Base-by-base conservation (phyloP, 2,888 invertebrate genomes). In the Hermaeophaga mercurialis region DNA sequence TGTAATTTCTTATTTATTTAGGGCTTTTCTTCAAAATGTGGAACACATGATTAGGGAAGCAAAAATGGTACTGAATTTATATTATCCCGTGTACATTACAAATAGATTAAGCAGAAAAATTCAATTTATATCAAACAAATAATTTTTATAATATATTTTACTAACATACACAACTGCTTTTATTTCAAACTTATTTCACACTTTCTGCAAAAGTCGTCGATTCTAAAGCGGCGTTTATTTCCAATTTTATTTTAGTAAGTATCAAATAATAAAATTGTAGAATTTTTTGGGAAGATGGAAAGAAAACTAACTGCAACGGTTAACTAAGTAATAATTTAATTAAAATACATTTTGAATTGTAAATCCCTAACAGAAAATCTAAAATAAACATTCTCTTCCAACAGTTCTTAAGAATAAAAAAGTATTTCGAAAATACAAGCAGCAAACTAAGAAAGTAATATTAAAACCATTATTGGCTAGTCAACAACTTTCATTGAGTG, bases 121-220 rank as follows among this genome's bases (percentile, higher is more conserved):
- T 61, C 69, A 71, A 58, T 71, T 71, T 70, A 71, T 72, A 61
- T 70, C 70, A 56, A 68, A 68, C 50, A 70, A 71, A 65, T 71
- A 64, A 69, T 61, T 66, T 64, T 64, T 63, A 61, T 61, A 56
- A 59, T 63, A 61, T 58, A 63, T 56, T 61, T 63, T 63, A 61
- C 61, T 61, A 63, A 59, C 56, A 44, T 26, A 46, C 24, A 36
- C 18, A 41, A 28, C 17, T 26, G n/a, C n/a, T n/a, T n/a, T n/a
- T n/a, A n/a, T n/a, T n/a, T n/a, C n/a, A n/a, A n/a, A n/a, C n/a
- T n/a, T n/a, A n/a, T n/a, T n/a, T n/a, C n/a, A n/a, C n/a, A n/a
- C n/a, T n/a, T n/a, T n/a, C n/a, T n/a, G n/a, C n/a, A n/a, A n/a
- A n/a, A n/a, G n/a, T n/a, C n/a, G n/a, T n/a, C n/a, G n/a, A n/a